A percentile compares a stretch with the other conserved stretches of the same genome.
These are phyloP conservation scores for Rhagologus leucostigma DNA, from an alignment of 2,113 vertebrate species.

Conservation along the genomic window DNA sequence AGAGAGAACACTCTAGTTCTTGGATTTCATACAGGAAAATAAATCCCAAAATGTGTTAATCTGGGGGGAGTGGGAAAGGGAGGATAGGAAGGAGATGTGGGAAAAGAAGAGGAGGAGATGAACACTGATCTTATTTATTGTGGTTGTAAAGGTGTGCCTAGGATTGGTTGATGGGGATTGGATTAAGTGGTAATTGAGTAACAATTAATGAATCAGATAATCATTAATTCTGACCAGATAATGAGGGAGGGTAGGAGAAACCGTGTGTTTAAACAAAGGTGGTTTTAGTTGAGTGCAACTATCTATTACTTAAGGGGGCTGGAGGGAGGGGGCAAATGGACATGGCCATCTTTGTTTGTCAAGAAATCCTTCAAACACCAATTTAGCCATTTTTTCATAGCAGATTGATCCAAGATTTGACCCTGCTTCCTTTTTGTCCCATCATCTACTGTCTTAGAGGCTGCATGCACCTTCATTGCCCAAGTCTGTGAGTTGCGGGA, in stretches of 20 bases:
- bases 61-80: neutral
- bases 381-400: neutral
- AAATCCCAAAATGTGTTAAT: neutral
- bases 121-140: neutral
- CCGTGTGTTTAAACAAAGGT: neutral
- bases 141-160: neutral
- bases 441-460: neutral
- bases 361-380: neutral
- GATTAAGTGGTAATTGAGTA: constrained; percentile 18
- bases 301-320: neutral
- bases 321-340: neutral
- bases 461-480: neutral
- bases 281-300: neutral
- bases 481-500: neutral
- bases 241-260: neutral
- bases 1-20: neutral
- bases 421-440: neutral
- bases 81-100: neutral
- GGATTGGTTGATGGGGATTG: neutral
- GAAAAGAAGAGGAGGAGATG: constrained; percentile 17
- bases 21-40: neutral
- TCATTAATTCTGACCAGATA: constrained; percentile 13
- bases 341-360: neutral
- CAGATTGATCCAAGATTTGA: neutral
- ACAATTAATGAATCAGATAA: constrained; percentile 19